Evolutionary conservation across 23 tunicate species (phyloP).

Genomic region (Oikopleura vanhoeffeni): DNA sequence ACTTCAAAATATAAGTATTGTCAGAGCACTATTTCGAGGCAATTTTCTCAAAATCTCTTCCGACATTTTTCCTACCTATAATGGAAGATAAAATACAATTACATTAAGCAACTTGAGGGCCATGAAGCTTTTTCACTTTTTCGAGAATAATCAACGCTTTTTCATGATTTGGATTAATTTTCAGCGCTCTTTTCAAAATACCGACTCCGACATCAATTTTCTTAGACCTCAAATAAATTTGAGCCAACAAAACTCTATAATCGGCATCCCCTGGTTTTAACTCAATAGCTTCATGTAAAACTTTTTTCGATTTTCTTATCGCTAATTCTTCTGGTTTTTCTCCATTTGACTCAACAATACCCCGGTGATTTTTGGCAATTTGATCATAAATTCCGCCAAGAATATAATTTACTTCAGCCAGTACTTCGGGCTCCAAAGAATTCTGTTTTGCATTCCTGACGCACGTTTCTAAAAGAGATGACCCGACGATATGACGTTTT

Average conservation of each 20-base stretch:
- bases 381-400: background rate
- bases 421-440: background rate
- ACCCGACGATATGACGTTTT: background rate
- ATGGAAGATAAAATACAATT: too few relatives aligned
- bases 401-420: background rate
- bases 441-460: background rate
- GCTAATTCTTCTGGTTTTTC: background rate
- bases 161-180: background rate
- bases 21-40: too few relatives aligned
- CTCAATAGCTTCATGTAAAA: background rate
- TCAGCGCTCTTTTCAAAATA: background rate
- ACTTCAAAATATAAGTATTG: too few relatives aligned
- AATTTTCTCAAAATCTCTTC: too few relatives aligned
- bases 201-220: background rate
- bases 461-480: background rate
- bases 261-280: conserved; percentile 8
- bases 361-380: background rate
- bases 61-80: too few relatives aligned
- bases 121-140: background rate
- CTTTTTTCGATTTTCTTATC: background rate
- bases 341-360: background rate
- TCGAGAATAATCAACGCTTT: background rate
- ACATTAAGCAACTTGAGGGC: too few relatives aligned
- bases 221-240: background rate
- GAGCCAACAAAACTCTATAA: background rate